These are phyloP conservation scores for Aphodius granarius DNA, from an alignment of 2,888 invertebrate species.

Conservation along the genomic window DNA sequence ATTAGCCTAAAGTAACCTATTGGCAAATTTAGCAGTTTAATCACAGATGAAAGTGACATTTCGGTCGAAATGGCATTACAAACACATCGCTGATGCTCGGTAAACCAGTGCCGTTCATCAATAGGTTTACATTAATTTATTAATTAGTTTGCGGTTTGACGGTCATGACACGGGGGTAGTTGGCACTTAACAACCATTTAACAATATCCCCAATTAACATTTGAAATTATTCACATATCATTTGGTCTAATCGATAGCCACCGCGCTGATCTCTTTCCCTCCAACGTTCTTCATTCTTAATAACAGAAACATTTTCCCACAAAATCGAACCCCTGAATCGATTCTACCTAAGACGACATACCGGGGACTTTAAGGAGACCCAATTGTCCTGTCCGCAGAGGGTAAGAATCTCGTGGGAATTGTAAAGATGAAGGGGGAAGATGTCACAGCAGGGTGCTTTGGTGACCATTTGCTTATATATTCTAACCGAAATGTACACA, in stretches of 20 bases:
- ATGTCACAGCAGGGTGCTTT: conserved; percentile 6
- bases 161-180: background rate
- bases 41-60: background rate
- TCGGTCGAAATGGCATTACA: background rate
- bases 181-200: background rate
- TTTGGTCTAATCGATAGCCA: background rate
- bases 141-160: background rate
- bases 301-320: background rate
- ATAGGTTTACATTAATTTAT: background rate
- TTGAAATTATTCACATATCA: background rate
- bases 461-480: background rate
- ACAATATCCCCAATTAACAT: background rate
- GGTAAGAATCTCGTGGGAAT: conserved; percentile 14
- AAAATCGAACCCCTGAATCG: background rate
- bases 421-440: conserved; percentile 5
- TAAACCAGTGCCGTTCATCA: background rate
- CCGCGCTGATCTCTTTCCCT: background rate
- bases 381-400: conserved; percentile 1
- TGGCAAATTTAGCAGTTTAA: background rate
- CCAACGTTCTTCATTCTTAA: background rate
- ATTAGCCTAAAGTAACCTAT: background rate
- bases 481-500: background rate
- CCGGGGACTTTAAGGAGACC: background rate
- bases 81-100: background rate
- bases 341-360: conserved; percentile 5